Percentiles rank a stretch among this genome's conserved stretches.
Conservation (phyloP, 1,140 invertebrate species). For the Gonioctena quinquepunctata region DNA sequence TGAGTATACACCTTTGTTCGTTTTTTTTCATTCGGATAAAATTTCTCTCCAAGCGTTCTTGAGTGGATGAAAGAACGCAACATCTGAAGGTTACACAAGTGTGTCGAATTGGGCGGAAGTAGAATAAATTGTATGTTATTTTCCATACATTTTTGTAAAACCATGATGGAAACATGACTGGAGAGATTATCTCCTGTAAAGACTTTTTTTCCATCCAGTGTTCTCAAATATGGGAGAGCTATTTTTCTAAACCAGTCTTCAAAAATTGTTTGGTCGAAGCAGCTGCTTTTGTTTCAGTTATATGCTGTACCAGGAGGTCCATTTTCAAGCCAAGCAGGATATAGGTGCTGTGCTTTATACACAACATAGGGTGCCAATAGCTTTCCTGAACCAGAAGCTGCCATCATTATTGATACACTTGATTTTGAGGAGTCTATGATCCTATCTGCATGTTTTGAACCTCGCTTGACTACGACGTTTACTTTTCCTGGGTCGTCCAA, state of each 20-base stretch:
- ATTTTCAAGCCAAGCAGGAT: conserved; percentile 17
- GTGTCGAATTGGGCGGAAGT: too few species aligned
- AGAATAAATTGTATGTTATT: too few species aligned
- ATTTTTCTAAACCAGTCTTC: conserved; percentile 11
- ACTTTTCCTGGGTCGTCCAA: conserved; percentile 52
- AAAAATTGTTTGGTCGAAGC: conserved; percentile 12
- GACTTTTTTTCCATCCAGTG: too few species aligned
- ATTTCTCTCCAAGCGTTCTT: too few species aligned
- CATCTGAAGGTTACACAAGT: too few species aligned
- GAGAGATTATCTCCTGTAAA: neutral
- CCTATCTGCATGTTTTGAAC: conserved; percentile 49
- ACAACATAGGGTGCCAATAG: conserved; percentile 26
- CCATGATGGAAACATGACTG: neutral
- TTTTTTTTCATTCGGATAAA: too few species aligned
- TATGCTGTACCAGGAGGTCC: conserved; percentile 13
- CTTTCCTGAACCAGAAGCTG: conserved; percentile 14
- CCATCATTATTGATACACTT: conserved; percentile 24
- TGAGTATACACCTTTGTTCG: too few species aligned
- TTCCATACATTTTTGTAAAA: too few species aligned
- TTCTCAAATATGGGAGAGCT: neutral
- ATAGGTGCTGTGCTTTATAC: conserved; percentile 26
- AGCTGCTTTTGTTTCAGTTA: conserved; percentile 23
- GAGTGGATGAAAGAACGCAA: too few species aligned
- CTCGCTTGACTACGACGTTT: conserved; percentile 48
- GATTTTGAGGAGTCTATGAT: conserved; percentile 44